Percentiles rank a stretch among this genome's conserved stretches.
These are phyloP conservation scores for Mesodorylaimus sp. DNA, from an alignment of 2,888 invertebrate species.

Conservation along the genomic window DNA sequence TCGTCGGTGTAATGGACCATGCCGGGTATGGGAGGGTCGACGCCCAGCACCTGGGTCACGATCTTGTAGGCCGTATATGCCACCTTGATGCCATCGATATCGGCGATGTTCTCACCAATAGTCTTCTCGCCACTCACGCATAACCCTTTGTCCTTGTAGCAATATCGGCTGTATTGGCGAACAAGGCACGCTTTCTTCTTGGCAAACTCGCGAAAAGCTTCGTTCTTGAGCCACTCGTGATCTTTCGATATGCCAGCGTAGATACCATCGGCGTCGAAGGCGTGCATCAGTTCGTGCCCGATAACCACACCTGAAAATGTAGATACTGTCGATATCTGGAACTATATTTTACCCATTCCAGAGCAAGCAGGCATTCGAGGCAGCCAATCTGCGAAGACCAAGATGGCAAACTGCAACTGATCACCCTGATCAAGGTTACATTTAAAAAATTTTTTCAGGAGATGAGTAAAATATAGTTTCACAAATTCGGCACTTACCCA, in stretches of 20 bases:
- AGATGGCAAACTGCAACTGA: no score
- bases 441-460: no score
- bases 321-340: no score
- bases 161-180: slow-evolving; percentile 2
- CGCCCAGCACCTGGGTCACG: not conserved
- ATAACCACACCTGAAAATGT: slow-evolving; percentile 2
- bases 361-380: no score
- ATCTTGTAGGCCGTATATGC: slow-evolving; percentile 3
- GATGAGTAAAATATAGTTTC: no score
- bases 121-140: slow-evolving; percentile 1
- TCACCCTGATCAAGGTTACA: no score
- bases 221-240: not conserved
- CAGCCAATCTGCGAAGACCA: no score
- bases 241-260: not conserved
- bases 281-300: slow-evolving; percentile 4
- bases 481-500: slow-evolving; percentile 1
- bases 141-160: not conserved
- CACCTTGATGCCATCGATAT: slow-evolving; percentile 1
- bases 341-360: no score
- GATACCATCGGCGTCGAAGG: not conserved
- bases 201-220: not conserved
- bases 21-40: not conserved
- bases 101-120: slow-evolving; percentile 1
- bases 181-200: not conserved
- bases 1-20: not conserved